Percentiles rank a stretch among this genome's conserved stretches.
phyloP scores from a whole-genome alignment of 2,113 vertebrate species.

The Oriolus oriolus region DNA sequence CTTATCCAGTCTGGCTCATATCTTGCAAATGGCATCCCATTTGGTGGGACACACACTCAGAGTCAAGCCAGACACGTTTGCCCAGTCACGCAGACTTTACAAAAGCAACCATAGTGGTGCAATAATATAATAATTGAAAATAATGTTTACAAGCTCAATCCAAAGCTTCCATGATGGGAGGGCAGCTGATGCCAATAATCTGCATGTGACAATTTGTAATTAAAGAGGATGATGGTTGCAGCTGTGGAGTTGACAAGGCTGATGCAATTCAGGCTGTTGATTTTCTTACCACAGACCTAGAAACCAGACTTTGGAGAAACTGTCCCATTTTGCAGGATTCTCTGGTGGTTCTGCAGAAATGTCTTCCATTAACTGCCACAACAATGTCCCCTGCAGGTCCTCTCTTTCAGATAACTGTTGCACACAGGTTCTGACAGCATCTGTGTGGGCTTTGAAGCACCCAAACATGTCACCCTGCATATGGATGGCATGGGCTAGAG shows the following conservation, averaged over 20 bases:
- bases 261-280: not conserved
- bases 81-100: not conserved
- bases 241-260: conserved; percentile 5
- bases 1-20: not conserved
- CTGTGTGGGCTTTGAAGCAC: not conserved
- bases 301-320: not conserved
- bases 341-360: not conserved
- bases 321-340: not conserved
- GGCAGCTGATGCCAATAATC: not conserved
- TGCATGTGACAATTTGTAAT: not conserved
- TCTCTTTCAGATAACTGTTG: not conserved
- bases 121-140: not conserved
- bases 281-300: not conserved
- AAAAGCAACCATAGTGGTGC: not conserved
- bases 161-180: not conserved
- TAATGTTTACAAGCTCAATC: not conserved
- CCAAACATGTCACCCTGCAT: not conserved
- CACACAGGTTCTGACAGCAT: not conserved
- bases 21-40: not conserved
- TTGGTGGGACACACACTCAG: not conserved
- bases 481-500: not conserved
- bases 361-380: not conserved
- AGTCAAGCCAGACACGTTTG: not conserved
- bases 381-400: not conserved
- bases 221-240: not conserved